phyloP scores from a whole-genome alignment of 2,113 vertebrate genomes.

The Cathartes aura region DNA sequence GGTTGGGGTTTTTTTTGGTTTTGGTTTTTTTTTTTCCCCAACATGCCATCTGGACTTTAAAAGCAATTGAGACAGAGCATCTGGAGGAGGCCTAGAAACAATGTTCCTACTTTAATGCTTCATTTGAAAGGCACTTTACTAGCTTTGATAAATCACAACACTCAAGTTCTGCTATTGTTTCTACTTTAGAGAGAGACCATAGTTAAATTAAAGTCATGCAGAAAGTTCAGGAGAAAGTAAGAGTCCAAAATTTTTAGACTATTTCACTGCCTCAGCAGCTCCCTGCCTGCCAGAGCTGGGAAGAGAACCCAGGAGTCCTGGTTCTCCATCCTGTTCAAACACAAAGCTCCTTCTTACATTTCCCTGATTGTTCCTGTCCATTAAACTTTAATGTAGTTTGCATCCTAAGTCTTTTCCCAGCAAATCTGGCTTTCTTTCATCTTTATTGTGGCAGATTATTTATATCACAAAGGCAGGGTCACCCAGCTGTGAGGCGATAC shows the following conservation, averaged over 20 bases:
- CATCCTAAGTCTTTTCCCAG: not conserved
- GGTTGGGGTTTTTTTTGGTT: not conserved
- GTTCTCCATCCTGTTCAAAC: not conserved
- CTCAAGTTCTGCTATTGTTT: not conserved
- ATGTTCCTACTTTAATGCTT: not conserved
- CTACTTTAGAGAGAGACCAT: not conserved
- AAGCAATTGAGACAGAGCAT: not conserved
- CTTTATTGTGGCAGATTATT: not conserved
- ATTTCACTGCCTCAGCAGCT: not conserved
- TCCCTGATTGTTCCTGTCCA: not conserved
- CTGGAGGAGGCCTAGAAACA: not conserved
- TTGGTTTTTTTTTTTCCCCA: not conserved
- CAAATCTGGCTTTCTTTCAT: not conserved
- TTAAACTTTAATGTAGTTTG: not conserved
- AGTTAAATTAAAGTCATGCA: not conserved
- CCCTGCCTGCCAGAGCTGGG: not conserved
- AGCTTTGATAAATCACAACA: not conserved
- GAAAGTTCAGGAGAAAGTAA: not conserved
- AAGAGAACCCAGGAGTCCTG: not conserved
- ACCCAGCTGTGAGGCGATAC: not conserved
- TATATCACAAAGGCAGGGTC: not conserved
- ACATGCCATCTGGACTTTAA: not conserved
- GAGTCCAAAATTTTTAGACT: not conserved
- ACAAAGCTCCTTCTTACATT: not conserved
- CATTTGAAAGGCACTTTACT: not conserved